Conservation (phyloP, 2,113 vertebrate genomes). For the Psilopsiagon aurifrons region DNA sequence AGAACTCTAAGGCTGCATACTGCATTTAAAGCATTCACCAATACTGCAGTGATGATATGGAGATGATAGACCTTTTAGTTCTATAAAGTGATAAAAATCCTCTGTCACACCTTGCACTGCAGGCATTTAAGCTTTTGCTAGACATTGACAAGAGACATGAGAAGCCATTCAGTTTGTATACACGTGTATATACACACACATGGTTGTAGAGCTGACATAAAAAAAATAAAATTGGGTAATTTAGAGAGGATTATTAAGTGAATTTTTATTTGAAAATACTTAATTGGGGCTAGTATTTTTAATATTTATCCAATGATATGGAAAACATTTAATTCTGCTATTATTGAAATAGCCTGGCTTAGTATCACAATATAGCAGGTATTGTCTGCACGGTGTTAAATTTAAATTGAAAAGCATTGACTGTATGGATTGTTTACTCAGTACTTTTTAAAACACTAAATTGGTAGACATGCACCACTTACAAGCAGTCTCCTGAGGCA, state of each 20-base stretch:
- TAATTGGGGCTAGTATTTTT: not conserved
- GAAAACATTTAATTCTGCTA: not conserved
- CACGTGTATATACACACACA: fast-evolving
- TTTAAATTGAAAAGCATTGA: not conserved
- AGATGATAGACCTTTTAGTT: not conserved
- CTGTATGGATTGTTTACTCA: not conserved
- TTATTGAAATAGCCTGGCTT: not conserved
- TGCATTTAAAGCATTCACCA: not conserved
- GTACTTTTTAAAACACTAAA: not conserved
- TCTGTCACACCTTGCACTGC: not conserved
- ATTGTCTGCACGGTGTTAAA: not conserved
- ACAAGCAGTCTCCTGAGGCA: not conserved
- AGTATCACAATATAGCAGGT: not conserved
- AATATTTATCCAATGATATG: not conserved
- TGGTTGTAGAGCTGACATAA: not conserved
- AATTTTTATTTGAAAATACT: not conserved
- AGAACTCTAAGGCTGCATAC: not conserved
- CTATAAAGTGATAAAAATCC: not conserved
- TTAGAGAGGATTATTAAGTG: not conserved
- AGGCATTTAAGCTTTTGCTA: not conserved
- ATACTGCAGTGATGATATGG: not conserved
- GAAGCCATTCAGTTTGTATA: not conserved
- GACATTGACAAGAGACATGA: not conserved
- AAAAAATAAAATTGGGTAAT: not conserved
- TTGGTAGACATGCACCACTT: not conserved